A percentile compares a stretch with the other conserved stretches of the same genome.
Evolutionary conservation across 1,140 invertebrate species (phyloP).

Genomic region (Lysiphlebus fabarum): DNA sequence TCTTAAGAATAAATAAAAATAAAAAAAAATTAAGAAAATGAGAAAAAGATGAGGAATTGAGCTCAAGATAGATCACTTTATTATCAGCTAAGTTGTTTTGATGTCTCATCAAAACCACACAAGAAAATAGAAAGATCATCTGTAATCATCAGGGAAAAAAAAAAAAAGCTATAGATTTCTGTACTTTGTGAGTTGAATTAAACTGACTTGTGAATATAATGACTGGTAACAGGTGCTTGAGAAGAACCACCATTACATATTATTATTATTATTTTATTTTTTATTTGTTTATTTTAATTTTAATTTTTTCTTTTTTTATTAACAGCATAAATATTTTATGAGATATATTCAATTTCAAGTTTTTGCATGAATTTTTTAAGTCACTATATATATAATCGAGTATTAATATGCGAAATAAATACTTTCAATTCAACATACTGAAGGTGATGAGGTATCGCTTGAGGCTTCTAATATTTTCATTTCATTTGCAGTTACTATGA

Average conservation of each 20-base stretch:
- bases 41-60: too few species aligned
- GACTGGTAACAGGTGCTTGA: conserved; percentile 14
- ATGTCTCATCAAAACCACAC: too few species aligned
- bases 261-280: neutral
- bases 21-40: neutral
- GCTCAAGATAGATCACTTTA: too few species aligned
- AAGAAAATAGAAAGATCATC: too few species aligned
- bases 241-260: neutral
- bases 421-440: conserved; percentile 16
- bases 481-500: conserved; percentile 55
- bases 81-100: too few species aligned
- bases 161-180: too few species aligned
- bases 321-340: neutral
- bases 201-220: neutral
- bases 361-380: conserved; percentile 2
- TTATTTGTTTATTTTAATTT: neutral
- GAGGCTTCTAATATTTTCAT: conserved; percentile 38
- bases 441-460: conserved; percentile 21
- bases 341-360: neutral
- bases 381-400: neutral
- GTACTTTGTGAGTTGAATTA: too few species aligned
- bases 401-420: conserved; percentile 16
- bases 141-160: too few species aligned
- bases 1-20: neutral
- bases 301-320: neutral